A percentile compares a stretch with the other conserved stretches of the same genome.
These are phyloP conservation scores for Drosophila pallidifrons DNA, from an alignment of 1,140 invertebrate species.

Conservation along the genomic window DNA sequence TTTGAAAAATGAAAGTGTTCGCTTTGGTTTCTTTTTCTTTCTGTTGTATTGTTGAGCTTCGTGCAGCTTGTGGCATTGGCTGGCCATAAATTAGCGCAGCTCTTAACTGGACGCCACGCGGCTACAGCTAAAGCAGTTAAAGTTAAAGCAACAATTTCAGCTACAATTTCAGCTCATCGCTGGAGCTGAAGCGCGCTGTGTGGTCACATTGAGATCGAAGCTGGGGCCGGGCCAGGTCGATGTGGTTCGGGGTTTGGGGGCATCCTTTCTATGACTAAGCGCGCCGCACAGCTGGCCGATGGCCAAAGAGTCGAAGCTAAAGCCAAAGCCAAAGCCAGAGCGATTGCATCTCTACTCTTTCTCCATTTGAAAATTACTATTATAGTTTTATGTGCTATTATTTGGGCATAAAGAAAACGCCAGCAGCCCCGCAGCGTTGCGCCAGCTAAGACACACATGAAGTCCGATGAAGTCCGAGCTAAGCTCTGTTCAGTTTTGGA, in stretches of 20 bases:
- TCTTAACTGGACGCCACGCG: conserved; percentile 61
- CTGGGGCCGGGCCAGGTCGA: conserved; percentile 26
- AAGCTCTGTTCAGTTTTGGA: not conserved
- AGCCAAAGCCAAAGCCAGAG: conserved; percentile 3
- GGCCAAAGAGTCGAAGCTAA: not conserved
- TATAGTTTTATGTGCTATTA: conserved; percentile 84
- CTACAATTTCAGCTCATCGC: conserved; percentile 71
- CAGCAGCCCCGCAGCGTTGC: conserved; percentile 71
- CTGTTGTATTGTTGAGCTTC: conserved; percentile 14
- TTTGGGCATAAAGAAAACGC: conserved; percentile 78
- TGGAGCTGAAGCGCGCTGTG: conserved; percentile 50
- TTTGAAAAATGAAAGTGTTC: conserved; percentile 81
- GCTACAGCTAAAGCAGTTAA: conserved; percentile 25
- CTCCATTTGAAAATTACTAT: conserved; percentile 82
- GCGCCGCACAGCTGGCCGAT: conserved; percentile 72
- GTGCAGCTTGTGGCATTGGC: conserved; percentile 78
- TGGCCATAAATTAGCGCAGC: conserved; percentile 74
- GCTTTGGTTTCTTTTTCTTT: conserved; percentile 65
- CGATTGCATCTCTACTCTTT: conserved; percentile 77
- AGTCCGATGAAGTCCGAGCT: not conserved
- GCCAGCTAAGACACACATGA: conserved; percentile 69
- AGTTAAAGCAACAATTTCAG: not conserved
- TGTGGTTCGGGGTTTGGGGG: conserved; percentile 14
- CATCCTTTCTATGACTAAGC: conserved; percentile 79
- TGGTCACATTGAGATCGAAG: conserved; percentile 54